phyloP scores from a whole-genome alignment of 2,888 invertebrate genomes.

The Beris morrisii region DNA sequence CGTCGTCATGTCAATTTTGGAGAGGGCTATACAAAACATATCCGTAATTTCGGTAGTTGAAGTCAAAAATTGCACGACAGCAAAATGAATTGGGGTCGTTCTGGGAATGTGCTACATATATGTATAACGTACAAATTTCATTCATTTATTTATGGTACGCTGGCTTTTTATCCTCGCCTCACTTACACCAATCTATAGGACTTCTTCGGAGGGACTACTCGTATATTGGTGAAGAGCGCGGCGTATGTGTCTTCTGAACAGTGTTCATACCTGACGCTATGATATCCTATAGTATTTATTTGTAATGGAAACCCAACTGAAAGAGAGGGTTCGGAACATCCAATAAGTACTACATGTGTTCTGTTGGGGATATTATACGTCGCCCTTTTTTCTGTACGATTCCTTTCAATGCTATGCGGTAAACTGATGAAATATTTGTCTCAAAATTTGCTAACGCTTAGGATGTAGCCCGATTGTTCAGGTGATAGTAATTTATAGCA shows the following conservation, averaged over 20 bases:
- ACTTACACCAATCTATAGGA: background rate
- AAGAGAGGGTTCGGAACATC: background rate
- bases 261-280: too few species aligned
- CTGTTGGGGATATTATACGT: conserved; percentile 2
- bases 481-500: background rate
- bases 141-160: conserved; percentile 4
- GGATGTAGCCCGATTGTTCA: background rate
- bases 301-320: conserved; percentile 8
- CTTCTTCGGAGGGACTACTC: too few species aligned
- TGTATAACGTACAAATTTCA: conserved; percentile 9
- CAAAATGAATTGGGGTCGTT: conserved; percentile 18
- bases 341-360: conserved; percentile 8
- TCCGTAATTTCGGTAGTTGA: background rate
- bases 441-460: background rate
- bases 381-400: background rate
- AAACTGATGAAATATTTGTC: background rate
- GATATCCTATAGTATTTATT: conserved; percentile 2
- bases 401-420: background rate
- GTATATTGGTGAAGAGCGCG: too few species aligned
- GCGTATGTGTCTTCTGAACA: too few species aligned
- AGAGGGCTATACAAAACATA: too few species aligned
- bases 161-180: conserved; percentile 2
- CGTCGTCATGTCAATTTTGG: background rate
- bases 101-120: background rate
- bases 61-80: conserved; percentile 29